Evolutionary conservation across 2,113 vertebrate genomes (phyloP), one percentile per base, ranked within the genome.

Genomic region (Montifringilla adamsi): DNA sequence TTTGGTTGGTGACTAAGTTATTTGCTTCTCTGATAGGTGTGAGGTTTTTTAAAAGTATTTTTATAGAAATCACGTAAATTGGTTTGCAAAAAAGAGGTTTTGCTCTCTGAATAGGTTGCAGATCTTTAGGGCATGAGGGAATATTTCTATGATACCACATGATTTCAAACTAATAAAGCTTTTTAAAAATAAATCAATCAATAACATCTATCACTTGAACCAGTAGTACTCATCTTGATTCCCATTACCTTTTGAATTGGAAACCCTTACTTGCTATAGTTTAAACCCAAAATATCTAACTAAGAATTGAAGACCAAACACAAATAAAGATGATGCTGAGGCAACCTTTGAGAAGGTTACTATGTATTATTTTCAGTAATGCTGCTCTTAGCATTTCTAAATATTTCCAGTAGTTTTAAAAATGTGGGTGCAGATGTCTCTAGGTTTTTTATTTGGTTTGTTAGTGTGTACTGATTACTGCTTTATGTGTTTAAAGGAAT

Each of bases 1-100:
- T 91, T 93, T 92, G 73, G 28, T 89, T 84, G 20, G 43, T 92
- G 74, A 79, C 79, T 58, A 76, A 90, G 67, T 92, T 93, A 41
- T 47, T 83, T 96, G 35, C 59, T 94, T 94, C 13, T 53, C 22
- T 56, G 21, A 50, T 75, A 74, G 77, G 47, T 76, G 26, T n/a
- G 46, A 27, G 11, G 2, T 7, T 87, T 30, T 27, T 64, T 28
- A 17, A 10, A 39, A 33, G 28, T 72, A n/a, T 87, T 88, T 92
- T 73, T 44, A 37, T 78, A 91, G 59, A 92, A 90, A 46, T 73
- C 33, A 31, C 1, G 0, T 80, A 91, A 62, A 66, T 75, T 50
- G 7, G 31, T 62, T 82, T 52, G 53, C 4, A 4, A 84, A 87
- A 63, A 63, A 24, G 31, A 86, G 55, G 67, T 44, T 72, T 85